Base-by-base conservation (phyloP, 1,140 invertebrate species). In the Ceratoteleas bidentatus region DNA sequence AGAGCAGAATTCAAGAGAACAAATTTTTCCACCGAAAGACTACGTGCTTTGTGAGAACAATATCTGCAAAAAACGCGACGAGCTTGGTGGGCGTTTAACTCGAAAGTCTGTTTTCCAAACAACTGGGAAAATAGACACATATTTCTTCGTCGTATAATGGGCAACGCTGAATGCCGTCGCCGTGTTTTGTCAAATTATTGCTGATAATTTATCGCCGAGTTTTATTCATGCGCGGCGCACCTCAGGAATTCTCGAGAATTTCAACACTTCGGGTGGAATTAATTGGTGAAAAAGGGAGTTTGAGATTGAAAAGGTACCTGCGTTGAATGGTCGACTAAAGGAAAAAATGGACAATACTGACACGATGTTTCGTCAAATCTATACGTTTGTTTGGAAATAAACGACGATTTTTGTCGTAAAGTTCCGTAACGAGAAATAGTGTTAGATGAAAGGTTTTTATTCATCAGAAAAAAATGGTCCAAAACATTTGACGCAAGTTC, bases 121-220 rank as follows among this genome's bases (percentile, higher is more conserved):
- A 69, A 69, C 64, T 0, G 49, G 50, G 52, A 80, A 80, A 80
- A 80, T 69, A 74, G 57, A 73, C 76, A 66, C 43, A 79, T 58
- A 74, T 64, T 74, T 69, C 14, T 69, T 74, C 56, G 34, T 62
- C 62, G 6, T 45, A 64, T 64, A 80, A 74, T 80, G 49, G 40
- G 6, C 11, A 32, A 7, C 6, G 33, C 0, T 74, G 70, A 74
- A 74, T 53, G 13, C 45, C 73, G 74, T 80, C 76, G 40, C 61
- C 0, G 50, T 57, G 33, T 65, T 80, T 74, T 74, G 77, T 80
- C 77, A 80, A 74, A 80, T 80, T 80, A 80, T 69, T 57, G 32
- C 61, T 33, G 33, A 74, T 61, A 74, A 80, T 80, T 80, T 80
- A 80, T 80, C 57, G 58, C 36, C 24, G 24, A 4, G 24, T 38